Percentiles rank a stretch among this genome's conserved stretches.
These are phyloP conservation scores for Alectoris magna DNA, from an alignment of 2,797 vertebrate species.

Conservation along the genomic window DNA sequence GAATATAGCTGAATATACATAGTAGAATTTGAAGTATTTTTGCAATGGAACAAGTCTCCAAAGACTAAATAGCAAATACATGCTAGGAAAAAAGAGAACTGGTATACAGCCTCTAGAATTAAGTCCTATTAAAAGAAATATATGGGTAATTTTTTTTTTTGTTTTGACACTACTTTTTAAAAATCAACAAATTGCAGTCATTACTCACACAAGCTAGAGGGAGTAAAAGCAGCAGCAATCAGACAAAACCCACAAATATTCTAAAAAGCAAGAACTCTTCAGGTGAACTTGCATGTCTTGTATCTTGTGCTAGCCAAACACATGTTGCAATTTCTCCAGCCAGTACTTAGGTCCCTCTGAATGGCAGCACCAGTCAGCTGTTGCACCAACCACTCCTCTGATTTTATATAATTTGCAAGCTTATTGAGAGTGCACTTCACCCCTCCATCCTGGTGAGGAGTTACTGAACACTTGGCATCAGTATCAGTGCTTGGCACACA, in stretches of 20 bases:
- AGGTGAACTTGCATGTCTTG: background rate
- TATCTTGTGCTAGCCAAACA: background rate
- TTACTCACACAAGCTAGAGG: background rate
- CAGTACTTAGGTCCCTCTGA: background rate
- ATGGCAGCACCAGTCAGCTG: background rate
- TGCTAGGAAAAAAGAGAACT: background rate
- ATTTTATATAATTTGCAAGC: background rate
- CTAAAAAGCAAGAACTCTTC: background rate
- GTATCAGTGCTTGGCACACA: background rate
- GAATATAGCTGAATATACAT: background rate
- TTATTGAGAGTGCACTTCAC: background rate
- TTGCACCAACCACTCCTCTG: background rate
- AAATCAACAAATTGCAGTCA: background rate
- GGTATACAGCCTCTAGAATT: background rate
- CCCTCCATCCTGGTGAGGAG: background rate
- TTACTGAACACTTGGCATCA: rapidly evolving
- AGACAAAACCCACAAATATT: background rate
- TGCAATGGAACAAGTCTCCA: background rate
- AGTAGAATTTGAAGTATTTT: background rate
- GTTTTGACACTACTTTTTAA: background rate
- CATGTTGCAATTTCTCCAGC: background rate
- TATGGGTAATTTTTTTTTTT: background rate
- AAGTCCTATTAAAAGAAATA: background rate
- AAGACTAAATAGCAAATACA: background rate
- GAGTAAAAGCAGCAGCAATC: background rate